phyloP scores from a whole-genome alignment of 2,888 invertebrate genomes.

The Nemoura dubitans region DNA sequence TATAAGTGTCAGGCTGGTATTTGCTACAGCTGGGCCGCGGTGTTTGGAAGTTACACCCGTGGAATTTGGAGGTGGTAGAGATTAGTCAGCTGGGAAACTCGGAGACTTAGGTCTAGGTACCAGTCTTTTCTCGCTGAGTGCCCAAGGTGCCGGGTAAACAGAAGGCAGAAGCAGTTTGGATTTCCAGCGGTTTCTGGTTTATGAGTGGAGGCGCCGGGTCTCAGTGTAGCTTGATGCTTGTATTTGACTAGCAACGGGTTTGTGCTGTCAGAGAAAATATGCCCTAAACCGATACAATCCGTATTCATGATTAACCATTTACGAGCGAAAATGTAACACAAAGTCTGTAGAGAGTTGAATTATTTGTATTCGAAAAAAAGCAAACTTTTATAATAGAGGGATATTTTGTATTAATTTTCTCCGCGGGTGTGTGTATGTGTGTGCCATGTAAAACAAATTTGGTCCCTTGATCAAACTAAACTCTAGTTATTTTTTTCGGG shows the following conservation, averaged over 20 bases:
- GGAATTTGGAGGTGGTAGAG: too few relatives aligned
- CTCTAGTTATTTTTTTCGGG: background rate
- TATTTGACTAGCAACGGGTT: background rate
- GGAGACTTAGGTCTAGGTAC: too few relatives aligned
- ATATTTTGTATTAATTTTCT: background rate
- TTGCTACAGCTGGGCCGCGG: too few relatives aligned
- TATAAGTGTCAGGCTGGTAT: too few relatives aligned
- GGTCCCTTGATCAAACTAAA: conserved; percentile 12
- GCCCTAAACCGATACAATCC: background rate
- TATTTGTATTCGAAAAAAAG: background rate
- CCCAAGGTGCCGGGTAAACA: too few relatives aligned
- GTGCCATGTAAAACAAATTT: background rate
- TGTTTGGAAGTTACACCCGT: too few relatives aligned
- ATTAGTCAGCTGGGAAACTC: too few relatives aligned
- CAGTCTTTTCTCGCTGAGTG: too few relatives aligned
- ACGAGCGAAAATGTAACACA: background rate
- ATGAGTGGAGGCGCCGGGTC: background rate
- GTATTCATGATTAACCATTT: background rate
- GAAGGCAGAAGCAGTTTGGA: too few relatives aligned
- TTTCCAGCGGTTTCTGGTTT: too few relatives aligned
- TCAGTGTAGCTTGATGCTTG: background rate
- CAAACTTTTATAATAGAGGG: background rate
- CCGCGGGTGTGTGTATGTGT: background rate
- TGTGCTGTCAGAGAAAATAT: background rate
- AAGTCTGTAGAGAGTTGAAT: background rate